Conservation (phyloP, 1,140 invertebrate species). For the Trinorchestia longiramus region DNA sequence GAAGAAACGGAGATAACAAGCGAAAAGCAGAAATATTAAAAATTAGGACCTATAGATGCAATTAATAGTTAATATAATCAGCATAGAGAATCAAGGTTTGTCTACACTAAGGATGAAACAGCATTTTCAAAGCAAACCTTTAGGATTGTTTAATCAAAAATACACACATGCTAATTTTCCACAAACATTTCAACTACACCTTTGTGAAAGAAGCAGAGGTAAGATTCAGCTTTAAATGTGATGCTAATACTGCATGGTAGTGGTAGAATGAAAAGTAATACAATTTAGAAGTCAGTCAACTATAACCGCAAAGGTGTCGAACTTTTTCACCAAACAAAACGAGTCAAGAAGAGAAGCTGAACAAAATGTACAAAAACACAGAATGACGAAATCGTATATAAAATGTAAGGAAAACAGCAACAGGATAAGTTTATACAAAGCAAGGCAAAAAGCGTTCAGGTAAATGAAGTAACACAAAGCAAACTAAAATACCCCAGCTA, state of each 20-base stretch:
- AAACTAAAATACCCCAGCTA: background rate
- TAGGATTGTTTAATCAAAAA: background rate
- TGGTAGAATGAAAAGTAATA: background rate
- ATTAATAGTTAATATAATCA: background rate
- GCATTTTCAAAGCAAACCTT: background rate
- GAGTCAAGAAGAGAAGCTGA: background rate
- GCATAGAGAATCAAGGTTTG: background rate
- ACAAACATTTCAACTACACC: background rate
- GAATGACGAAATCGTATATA: background rate
- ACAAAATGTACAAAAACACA: background rate
- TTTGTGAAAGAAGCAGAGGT: background rate
- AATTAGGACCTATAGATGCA: background rate
- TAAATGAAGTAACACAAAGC: background rate
- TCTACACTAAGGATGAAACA: background rate
- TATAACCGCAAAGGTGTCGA: background rate
- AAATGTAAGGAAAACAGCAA: background rate
- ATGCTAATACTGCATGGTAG: background rate
- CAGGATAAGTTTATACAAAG: background rate
- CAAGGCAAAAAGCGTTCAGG: background rate
- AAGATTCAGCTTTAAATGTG: background rate
- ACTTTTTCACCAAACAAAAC: background rate
- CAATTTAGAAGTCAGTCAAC: background rate
- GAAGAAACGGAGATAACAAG: background rate
- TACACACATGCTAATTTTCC: background rate
- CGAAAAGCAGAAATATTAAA: background rate